A percentile compares a stretch with the other conserved stretches of the same genome.
phyloP scores from a whole-genome alignment of 2,797 vertebrate genomes.

The Manis pentadactyla region DNA sequence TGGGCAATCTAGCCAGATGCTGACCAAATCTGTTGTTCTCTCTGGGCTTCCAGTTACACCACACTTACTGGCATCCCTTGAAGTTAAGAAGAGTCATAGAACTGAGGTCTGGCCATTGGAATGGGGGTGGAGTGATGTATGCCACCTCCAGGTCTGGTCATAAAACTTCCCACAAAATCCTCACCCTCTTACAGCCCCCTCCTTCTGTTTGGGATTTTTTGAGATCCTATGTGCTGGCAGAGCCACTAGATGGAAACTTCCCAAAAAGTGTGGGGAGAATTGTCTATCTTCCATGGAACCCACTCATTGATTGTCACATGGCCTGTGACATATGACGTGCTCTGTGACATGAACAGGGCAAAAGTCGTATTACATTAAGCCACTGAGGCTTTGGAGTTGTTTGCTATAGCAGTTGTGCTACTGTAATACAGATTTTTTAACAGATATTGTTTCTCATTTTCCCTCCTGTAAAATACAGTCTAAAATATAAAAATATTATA shows the following conservation, averaged over 20 bases:
- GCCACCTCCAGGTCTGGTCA: not conserved
- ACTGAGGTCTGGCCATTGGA: too few relatives aligned
- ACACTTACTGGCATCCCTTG: not conserved
- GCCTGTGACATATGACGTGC: not conserved
- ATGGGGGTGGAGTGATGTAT: fast-evolving
- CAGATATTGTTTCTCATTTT: not conserved
- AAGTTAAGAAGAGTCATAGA: not conserved
- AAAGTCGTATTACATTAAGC: not conserved
- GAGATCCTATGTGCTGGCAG: not conserved
- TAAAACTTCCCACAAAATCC: not conserved
- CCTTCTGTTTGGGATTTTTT: not conserved
- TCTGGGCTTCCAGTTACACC: not conserved
- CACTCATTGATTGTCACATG: not conserved
- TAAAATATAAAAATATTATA: not conserved
- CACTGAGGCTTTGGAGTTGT: not conserved
- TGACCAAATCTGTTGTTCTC: not conserved
- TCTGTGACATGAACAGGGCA: not conserved
- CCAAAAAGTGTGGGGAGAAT: not conserved
- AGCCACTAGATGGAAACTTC: not conserved
- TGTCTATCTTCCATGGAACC: not conserved
- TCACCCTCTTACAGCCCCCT: not conserved
- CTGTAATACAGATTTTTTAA: not conserved
- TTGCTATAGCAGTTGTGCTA: not conserved
- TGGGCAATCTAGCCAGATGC: not conserved
- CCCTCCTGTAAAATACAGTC: not conserved